A percentile compares a stretch with the other conserved stretches of the same genome.
Conservation (phyloP, 2,113 vertebrate species). For the Furnarius figulus region DNA sequence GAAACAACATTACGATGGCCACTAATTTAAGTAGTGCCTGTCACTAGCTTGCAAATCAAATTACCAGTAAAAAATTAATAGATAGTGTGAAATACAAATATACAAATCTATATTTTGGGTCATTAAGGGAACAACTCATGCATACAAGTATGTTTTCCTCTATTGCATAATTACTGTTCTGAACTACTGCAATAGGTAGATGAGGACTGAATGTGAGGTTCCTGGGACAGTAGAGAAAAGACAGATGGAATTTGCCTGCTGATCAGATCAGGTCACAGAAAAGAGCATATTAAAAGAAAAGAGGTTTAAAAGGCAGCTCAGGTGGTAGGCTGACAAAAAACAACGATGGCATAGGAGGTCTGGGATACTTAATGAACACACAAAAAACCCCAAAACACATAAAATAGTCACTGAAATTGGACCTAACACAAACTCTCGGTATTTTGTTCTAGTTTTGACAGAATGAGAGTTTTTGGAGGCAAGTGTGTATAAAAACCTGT, state of each 20-base stretch:
- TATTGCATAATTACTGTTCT: not conserved
- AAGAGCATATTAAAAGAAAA: not conserved
- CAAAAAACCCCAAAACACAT: not conserved
- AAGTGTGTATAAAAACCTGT: not conserved
- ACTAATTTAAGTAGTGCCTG: not conserved
- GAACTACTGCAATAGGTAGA: not conserved
- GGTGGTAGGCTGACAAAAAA: not conserved
- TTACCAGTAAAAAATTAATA: not conserved
- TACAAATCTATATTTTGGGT: not conserved
- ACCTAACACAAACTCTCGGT: not conserved
- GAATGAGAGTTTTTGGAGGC: not conserved
- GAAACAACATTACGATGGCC: not conserved
- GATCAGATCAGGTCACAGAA: not conserved
- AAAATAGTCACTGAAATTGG: not conserved
- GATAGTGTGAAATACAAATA: not conserved
- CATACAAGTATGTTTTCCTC: not conserved
- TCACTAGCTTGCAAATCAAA: not conserved
- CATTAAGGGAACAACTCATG: not conserved
- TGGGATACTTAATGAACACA: not conserved
- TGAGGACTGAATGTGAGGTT: not conserved
- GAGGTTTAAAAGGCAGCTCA: not conserved
- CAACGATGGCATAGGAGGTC: rapidly evolving
- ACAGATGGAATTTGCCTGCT: not conserved
- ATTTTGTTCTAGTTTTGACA: not conserved
- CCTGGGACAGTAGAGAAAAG: not conserved